Percentiles rank a stretch among this genome's conserved stretches.
Conservation (phyloP, 2,888 invertebrate species). For the Oxytorus armatus region DNA sequence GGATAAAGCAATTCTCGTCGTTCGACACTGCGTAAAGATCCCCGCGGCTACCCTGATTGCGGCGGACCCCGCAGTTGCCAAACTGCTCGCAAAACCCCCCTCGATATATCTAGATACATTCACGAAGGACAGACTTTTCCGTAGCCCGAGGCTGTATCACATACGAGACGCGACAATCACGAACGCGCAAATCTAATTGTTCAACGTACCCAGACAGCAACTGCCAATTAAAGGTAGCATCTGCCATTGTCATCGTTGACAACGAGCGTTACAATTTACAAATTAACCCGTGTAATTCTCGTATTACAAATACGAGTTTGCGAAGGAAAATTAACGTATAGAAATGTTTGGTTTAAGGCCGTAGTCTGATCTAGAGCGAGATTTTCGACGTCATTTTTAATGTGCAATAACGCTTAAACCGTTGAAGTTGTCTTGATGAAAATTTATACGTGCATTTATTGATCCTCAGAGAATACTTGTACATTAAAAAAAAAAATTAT, state of each 20-base stretch:
- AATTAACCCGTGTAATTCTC: too few species aligned
- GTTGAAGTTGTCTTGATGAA: too few species aligned
- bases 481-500: too few species aligned
- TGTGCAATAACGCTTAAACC: too few species aligned
- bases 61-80: constrained; percentile 76
- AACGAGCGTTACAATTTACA: not conserved
- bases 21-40: constrained; percentile 69
- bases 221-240: constrained; percentile 83
- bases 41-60: constrained; percentile 83
- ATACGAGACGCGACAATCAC: constrained; percentile 79
- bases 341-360: too few species aligned
- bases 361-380: too few species aligned
- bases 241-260: constrained; percentile 73
- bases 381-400: too few species aligned
- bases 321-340: not conserved
- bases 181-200: constrained; percentile 82
- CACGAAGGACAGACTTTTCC: constrained; percentile 23
- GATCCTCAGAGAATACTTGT: too few species aligned
- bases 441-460: too few species aligned
- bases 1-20: constrained; percentile 46
- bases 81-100: constrained; percentile 35
- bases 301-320: not conserved
- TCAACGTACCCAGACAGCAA: constrained; percentile 82
- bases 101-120: too few species aligned
- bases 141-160: constrained; percentile 58